Base-by-base conservation (phyloP, 2,888 invertebrate species). In the Chloromyia formosa region DNA sequence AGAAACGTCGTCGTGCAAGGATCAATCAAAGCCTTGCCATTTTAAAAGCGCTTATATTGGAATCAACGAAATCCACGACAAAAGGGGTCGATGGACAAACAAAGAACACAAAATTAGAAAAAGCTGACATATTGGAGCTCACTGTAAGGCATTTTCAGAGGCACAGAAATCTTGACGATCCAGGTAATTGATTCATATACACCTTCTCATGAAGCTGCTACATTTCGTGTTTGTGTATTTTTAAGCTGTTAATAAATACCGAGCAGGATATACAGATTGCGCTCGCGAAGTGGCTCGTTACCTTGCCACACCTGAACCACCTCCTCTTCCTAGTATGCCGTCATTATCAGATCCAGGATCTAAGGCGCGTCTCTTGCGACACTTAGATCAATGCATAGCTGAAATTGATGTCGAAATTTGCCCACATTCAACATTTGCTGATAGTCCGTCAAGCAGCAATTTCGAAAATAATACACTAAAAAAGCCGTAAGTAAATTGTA, bases 81-180 rank as follows among this genome's bases (percentile, higher is more conserved):
- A 86, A 86, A 79, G 82, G 81, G 12, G 79, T 80, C 1, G 83
- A 87, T 86, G 80, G 90, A 87, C 86, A 91, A 78, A 83, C 91
- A 69, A 91, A 91, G 81, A 93, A 94, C 82, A 92, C 92, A 77
- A 94, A 94, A 85, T 87, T 94, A 83, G 94, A 94, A 85, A 94
- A 94, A 83, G 84, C 84, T 16, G 94, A 94, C 84, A 94, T 94
- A 79, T 85, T 94, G 77, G 94, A 94, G 84, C 87, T 94, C 83
- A 93, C 94, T 1, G 94, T 94, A 68, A 88, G 93, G 75, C 93
- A 94, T 84, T 89, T 95, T 78, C 93, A 93, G 83, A 85, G 91
- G 78, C 92, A 92, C 82, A 88, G 92, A 78, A 90, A 90, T 78
- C 84, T 91, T 45, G 90, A 91, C 78, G 89, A 88, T 78, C 88